Percentiles rank a stretch among this genome's conserved stretches.
phyloP scores from a whole-genome alignment of 2,113 vertebrate genomes.

The Lamprologus sp. region DNA sequence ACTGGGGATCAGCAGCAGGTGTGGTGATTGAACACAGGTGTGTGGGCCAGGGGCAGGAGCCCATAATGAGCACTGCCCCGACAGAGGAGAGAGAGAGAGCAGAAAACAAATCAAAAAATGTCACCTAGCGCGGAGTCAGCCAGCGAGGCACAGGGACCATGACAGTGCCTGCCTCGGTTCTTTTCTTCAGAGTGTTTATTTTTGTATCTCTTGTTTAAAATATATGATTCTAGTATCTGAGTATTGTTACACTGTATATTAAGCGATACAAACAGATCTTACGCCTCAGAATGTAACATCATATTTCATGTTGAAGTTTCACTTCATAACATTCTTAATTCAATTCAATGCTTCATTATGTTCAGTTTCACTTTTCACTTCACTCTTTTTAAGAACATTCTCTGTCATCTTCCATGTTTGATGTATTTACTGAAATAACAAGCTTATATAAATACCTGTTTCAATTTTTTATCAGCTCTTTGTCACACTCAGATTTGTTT shows the following conservation, averaged over 20 bases:
- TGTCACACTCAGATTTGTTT: not conserved
- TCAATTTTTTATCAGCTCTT: not conserved
- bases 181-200: not conserved
- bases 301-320: not conserved
- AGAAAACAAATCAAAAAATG: not conserved
- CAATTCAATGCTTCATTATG: not conserved
- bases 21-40: not conserved
- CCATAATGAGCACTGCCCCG: not conserved
- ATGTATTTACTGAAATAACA: not conserved
- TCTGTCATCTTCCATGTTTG: not conserved
- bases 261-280: not conserved
- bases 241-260: not conserved
- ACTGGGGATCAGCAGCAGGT: not conserved
- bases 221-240: not conserved
- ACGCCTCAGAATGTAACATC: not conserved
- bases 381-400: not conserved
- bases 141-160: not conserved
- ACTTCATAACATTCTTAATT: not conserved
- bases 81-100: not conserved
- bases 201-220: not conserved
- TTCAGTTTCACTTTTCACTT: not conserved
- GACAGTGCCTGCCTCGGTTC: not conserved
- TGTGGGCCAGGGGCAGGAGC: not conserved
- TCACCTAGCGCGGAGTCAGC: not conserved
- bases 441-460: not conserved